Evolutionary conservation across 2,113 vertebrate genomes (phyloP).

Genomic region (Chionomys nivalis): DNA sequence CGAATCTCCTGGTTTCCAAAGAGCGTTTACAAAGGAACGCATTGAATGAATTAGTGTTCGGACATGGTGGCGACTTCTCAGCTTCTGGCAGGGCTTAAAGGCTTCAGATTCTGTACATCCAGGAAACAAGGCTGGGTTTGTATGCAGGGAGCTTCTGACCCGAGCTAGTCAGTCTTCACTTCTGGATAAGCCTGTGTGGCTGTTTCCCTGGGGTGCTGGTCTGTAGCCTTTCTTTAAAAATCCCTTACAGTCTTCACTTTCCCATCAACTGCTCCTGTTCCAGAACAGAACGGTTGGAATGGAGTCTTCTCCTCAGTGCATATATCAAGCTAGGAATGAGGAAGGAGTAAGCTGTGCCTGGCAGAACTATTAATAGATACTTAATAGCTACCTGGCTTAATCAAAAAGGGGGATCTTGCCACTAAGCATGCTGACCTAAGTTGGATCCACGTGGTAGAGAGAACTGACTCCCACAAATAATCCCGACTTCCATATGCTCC

Average conservation of each 20-base stretch:
- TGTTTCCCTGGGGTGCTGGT: not conserved
- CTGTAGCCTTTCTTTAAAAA: conserved; percentile 40
- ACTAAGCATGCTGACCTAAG: not conserved
- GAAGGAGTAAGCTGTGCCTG: not conserved
- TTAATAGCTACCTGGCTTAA: conserved; percentile 29
- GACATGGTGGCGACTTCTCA: not conserved
- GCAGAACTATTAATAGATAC: not conserved
- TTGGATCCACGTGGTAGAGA: not conserved
- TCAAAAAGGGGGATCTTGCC: not conserved
- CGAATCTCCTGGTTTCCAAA: not conserved
- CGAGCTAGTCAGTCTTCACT: conserved; percentile 2
- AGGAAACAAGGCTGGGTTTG: conserved; percentile 43
- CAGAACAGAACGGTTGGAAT: not conserved
- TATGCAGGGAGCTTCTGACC: conserved; percentile 35
- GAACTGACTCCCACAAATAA: no score
- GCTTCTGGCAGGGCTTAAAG: not conserved
- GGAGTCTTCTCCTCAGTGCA: not conserved
- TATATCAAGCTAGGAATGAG: conserved; percentile 36
- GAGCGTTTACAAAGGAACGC: conserved; percentile 57
- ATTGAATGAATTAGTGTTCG: conserved; percentile 49
- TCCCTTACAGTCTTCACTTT: not conserved
- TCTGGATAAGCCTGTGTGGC: not conserved
- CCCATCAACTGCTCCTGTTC: not conserved
- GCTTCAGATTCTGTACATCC: not conserved
- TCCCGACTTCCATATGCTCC: no score